Evolutionary conservation across 2,888 invertebrate genomes (phyloP).

Genomic region (Colostygia pectinataria): DNA sequence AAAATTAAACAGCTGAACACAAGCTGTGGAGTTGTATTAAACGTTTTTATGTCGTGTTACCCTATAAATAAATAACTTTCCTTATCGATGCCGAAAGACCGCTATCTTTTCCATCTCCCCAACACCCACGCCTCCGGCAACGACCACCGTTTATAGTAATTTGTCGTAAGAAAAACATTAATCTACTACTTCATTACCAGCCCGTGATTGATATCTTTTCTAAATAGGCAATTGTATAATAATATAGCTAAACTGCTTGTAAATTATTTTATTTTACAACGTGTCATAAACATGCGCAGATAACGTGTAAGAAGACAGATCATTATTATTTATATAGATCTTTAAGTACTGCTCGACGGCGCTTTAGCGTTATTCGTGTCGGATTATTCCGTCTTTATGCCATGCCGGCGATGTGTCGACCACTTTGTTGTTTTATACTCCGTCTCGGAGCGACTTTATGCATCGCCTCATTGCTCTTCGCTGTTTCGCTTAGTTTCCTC

Average conservation of each 20-base stretch:
- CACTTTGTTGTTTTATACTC: constrained; percentile 82
- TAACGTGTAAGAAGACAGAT: constrained; percentile 60
- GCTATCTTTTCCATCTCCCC: constrained; percentile 61
- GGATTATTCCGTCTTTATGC: constrained; percentile 74
- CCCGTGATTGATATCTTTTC: constrained; percentile 44
- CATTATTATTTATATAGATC: constrained; percentile 70
- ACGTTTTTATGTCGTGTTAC: constrained; percentile 44
- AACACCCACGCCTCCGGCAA: constrained; percentile 59
- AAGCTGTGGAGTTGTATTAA: constrained; percentile 33
- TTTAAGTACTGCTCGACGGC: constrained; percentile 64
- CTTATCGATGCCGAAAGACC: constrained; percentile 59
- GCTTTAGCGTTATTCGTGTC: constrained; percentile 65
- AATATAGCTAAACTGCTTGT: constrained; percentile 30
- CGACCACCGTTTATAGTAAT: constrained; percentile 62
- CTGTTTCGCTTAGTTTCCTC: constrained; percentile 76
- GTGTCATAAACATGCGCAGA: constrained; percentile 38
- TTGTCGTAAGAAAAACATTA: constrained; percentile 55
- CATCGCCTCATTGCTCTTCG: constrained; percentile 79
- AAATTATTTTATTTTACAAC: constrained; percentile 46
- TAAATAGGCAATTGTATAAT: constrained; percentile 32
- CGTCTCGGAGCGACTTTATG: constrained; percentile 76
- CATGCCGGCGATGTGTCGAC: constrained; percentile 72
- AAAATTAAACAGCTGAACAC: constrained; percentile 22
- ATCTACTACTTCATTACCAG: constrained; percentile 47
- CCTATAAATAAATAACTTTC: constrained; percentile 62